These are phyloP conservation scores for Falco cherrug DNA, from an alignment of 2,797 vertebrate species.

Conservation along the genomic window DNA sequence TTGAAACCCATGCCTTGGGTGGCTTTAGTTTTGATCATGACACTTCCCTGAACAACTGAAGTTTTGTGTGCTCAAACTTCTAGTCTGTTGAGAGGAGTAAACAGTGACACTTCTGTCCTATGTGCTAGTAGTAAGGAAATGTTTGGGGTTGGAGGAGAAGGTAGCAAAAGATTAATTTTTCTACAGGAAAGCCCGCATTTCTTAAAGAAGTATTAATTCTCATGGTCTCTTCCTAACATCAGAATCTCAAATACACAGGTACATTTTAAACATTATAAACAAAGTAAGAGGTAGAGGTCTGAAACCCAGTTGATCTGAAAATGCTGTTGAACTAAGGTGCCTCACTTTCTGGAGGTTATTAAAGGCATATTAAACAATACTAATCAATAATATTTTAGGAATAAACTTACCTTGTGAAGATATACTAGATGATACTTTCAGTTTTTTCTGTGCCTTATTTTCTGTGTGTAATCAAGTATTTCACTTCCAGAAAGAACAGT, in stretches of 20 bases:
- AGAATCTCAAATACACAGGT: background rate
- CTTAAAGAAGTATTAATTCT: background rate
- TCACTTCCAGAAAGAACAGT: background rate
- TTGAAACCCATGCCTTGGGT: background rate
- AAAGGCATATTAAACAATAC: background rate
- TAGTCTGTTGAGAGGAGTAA: background rate
- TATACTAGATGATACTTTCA: background rate
- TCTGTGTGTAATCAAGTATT: background rate
- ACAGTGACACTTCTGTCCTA: background rate
- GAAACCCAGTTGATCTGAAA: background rate
- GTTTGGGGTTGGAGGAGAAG: fast-evolving
- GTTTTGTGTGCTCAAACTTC: background rate
- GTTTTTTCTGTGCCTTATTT: fast-evolving
- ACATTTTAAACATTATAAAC: background rate
- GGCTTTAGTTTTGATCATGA: background rate
- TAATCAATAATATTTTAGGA: background rate
- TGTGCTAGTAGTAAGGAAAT: background rate
- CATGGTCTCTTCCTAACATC: background rate
- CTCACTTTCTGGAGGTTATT: background rate
- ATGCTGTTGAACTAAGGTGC: background rate
- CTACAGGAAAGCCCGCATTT: background rate
- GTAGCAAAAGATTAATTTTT: background rate
- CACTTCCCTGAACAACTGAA: background rate
- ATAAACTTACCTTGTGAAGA: background rate
- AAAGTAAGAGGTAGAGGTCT: background rate